Evolutionary conservation across 2,888 invertebrate species (phyloP).

Genomic region (Clanis bilineata): DNA sequence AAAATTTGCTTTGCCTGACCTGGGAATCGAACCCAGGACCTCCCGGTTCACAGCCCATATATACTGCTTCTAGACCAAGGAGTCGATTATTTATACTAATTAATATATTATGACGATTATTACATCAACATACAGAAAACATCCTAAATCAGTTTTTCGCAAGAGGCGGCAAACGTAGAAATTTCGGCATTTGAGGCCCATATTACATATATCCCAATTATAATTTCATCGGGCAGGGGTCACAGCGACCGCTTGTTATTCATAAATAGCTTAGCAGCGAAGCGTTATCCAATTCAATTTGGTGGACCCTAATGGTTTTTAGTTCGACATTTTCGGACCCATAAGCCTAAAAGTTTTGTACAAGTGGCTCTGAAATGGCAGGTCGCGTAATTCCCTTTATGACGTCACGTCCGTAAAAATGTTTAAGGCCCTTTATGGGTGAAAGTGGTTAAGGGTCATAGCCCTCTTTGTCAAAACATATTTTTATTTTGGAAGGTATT

Average conservation of each 20-base stretch:
- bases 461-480: too few relatives aligned
- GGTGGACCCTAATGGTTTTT: conserved; percentile 64
- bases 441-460: background rate
- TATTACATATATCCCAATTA: conserved; percentile 52
- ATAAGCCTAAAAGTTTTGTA: conserved; percentile 55
- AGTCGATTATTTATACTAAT: too few relatives aligned
- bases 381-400: conserved; percentile 14
- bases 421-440: background rate
- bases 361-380: conserved; percentile 32
- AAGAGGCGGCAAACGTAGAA: background rate
- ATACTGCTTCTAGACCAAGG: too few relatives aligned
- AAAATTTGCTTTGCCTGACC: too few relatives aligned
- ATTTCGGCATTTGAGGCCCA: background rate
- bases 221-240: conserved; percentile 62
- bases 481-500: background rate
- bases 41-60: too few relatives aligned
- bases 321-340: conserved; percentile 56
- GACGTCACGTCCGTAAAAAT: background rate
- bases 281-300: conserved; percentile 71
- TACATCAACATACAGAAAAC: background rate
- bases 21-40: too few relatives aligned
- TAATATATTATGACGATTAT: too few relatives aligned
- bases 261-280: conserved; percentile 72
- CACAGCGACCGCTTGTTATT: conserved; percentile 61
- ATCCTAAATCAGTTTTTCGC: background rate